These are phyloP conservation scores for Cheirogaleus major DNA, from an alignment of 2,797 vertebrate species.

Conservation along the genomic window DNA sequence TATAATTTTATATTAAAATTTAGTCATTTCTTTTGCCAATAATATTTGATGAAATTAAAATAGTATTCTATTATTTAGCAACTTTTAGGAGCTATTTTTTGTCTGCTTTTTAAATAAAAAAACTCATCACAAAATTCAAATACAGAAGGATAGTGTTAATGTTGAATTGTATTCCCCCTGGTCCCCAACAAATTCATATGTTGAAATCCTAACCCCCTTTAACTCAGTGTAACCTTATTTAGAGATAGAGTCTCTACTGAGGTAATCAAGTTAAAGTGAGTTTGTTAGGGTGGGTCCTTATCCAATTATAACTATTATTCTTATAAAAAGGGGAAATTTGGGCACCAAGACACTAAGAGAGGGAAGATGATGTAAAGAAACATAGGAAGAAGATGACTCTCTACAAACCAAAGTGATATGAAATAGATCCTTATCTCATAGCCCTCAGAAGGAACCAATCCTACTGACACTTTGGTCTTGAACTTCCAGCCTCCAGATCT, in stretches of 20 bases:
- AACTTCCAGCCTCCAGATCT: neutral
- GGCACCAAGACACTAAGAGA: neutral
- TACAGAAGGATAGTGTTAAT: neutral
- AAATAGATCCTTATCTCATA: neutral
- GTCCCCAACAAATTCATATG: neutral
- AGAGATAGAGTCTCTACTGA: neutral
- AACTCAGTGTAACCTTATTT: neutral
- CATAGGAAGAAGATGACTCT: neutral
- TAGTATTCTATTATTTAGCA: conserved; percentile 11
- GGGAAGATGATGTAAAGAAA: neutral
- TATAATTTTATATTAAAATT: conserved; percentile 9
- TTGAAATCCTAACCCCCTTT: neutral
- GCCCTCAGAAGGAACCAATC: neutral
- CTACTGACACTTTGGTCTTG: neutral
- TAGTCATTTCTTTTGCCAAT: conserved; percentile 11
- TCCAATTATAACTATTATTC: neutral
- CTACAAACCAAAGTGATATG: neutral
- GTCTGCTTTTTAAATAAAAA: neutral
- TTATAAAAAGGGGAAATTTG: neutral
- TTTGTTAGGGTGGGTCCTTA: neutral
- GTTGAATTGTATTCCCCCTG: neutral
- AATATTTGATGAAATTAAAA: conserved; percentile 35
- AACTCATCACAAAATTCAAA: neutral
- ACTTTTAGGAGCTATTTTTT: neutral
- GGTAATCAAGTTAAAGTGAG: neutral